Percentiles rank a stretch among this genome's conserved stretches.
phyloP scores from a whole-genome alignment of 2,113 vertebrate species.

The Conger conger region DNA sequence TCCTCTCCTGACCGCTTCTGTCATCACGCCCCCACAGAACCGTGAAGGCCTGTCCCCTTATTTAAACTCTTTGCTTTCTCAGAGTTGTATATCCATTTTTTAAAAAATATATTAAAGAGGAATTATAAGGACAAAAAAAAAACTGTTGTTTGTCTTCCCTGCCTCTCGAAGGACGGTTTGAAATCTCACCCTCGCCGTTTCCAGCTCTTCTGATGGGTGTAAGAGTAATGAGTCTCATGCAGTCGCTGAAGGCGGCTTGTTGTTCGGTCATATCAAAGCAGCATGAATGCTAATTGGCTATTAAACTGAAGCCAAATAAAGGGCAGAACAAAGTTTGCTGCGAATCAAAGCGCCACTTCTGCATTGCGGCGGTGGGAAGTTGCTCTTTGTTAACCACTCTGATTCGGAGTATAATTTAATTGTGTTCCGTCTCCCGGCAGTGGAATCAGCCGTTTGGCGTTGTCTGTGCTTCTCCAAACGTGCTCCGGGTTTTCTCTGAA shows the following conservation, averaged over 20 bases:
- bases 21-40: not conserved
- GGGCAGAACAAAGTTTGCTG: too few relatives aligned
- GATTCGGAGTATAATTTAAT: not conserved
- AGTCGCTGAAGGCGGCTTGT: not conserved
- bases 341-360: not conserved
- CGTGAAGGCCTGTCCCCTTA: slow-evolving; percentile 32
- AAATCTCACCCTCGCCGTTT: not conserved
- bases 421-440: not conserved
- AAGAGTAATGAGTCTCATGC: not conserved
- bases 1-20: slow-evolving; percentile 29
- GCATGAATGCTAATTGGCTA: not conserved
- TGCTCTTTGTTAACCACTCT: too few relatives aligned
- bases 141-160: not conserved
- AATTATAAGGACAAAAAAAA: slow-evolving; percentile 35
- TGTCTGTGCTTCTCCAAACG: not conserved
- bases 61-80: slow-evolving; percentile 57
- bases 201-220: not conserved
- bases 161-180: not conserved
- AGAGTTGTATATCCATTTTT: slow-evolving; percentile 67
- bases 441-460: not conserved
- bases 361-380: not conserved
- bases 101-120: slow-evolving; percentile 64
- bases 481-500: too few relatives aligned
- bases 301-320: not conserved
- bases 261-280: not conserved